These are phyloP conservation scores for Chaitophorus viminalis DNA, from an alignment of 2,888 invertebrate species.

Conservation along the genomic window DNA sequence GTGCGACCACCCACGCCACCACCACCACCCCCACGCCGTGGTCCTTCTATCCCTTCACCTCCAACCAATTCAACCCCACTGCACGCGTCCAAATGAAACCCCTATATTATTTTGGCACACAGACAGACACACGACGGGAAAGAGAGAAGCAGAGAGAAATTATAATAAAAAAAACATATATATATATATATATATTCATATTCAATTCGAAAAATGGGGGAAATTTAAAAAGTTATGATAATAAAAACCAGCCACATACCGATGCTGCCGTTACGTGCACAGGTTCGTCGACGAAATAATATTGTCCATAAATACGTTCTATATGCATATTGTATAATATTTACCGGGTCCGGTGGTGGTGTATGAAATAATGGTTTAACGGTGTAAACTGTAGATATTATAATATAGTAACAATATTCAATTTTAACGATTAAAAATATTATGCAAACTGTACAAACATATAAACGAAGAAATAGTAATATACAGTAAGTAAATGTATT, in stretches of 20 bases:
- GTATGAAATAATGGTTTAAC: not conserved
- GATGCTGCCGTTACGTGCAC: conserved; percentile 2
- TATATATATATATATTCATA: not conserved
- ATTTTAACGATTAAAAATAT: not conserved
- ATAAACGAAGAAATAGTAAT: not conserved
- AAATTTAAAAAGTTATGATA: conserved; percentile 49
- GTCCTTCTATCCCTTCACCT: conserved; percentile 39
- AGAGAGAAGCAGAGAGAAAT: not conserved
- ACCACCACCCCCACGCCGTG: not conserved
- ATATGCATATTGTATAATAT: not conserved
- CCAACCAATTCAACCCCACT: conserved; percentile 32
- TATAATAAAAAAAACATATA: conserved; percentile 16
- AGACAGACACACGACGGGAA: not conserved
- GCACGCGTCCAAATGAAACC: conserved; percentile 50
- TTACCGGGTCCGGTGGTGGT: not conserved
- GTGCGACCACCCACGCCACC: conserved; percentile 60
- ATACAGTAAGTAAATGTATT: not conserved
- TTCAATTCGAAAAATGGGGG: conserved; percentile 45
- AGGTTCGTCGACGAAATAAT: conserved; percentile 30
- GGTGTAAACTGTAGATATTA: not conserved
- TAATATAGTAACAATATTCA: not conserved
- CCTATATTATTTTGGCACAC: conserved; percentile 50
- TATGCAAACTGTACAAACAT: not conserved
- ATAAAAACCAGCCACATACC: conserved; percentile 39
- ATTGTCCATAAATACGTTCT: not conserved